Evolutionary conservation across 2,797 vertebrate genomes (phyloP), one percentile per base, ranked within the genome.

Genomic region (Limnodromus scolopaceus): DNA sequence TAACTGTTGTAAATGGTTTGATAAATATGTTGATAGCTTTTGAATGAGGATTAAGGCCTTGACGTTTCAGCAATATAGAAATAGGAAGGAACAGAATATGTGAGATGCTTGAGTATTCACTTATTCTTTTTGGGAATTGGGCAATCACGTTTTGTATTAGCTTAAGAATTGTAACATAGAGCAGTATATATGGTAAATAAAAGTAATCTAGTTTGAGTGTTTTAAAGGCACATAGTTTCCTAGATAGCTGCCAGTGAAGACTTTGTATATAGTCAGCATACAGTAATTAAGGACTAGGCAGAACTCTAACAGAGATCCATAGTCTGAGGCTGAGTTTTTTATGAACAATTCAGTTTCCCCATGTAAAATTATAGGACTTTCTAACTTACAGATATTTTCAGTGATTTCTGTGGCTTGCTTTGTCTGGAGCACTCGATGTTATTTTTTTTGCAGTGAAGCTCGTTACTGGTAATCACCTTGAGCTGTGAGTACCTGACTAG

Each of bases 401-500:
- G 61, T 87, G 53, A 81, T 89, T 95, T 84, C 28, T 0, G 0
- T 76, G 39, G 17, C 17, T 93, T 88, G 34, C 36, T 87, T 88
- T 81, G 46, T 90, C 81, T 94, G 54, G 38, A 87, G 41, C 13
- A 51, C 27, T 87, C 81, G 53, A 66, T 85, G 5, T 80, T 81
- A n/a, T 91, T 83, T 92, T 85, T 93, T 83, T 77, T 92, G 20
- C 46, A 82, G 51, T 48, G 45, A 75, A 94, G 36, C 74, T 95
- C 11, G 1, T 90, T 93, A 87, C 60, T 72, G 70, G 39, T 82
- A 95, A 88, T 96, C 93, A 97, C 87, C 74, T 90, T 90, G 89
- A 92, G 69, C 83, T 82, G 45, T 74, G 58, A 94, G 58, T 90
- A 93, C 65, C 93, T 96, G 93, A 95, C 95, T 95, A 93, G 92